phyloP scores from a whole-genome alignment of 2,113 vertebrate species.

The Pipra filicauda region DNA sequence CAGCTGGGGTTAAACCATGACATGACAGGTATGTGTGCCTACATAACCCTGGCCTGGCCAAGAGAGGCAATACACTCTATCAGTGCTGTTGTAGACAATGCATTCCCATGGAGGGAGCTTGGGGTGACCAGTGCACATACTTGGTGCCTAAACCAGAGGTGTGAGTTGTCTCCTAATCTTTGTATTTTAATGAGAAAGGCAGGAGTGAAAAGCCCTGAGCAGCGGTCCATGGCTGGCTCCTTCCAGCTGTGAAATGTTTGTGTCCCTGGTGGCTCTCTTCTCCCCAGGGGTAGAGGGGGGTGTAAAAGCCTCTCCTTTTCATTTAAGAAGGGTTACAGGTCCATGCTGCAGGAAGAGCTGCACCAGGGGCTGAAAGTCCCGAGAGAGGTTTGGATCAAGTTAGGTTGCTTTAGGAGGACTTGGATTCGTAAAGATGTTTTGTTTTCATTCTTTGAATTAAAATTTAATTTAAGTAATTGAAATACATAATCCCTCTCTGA shows the following conservation, averaged over 20 bases:
- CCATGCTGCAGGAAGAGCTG: background rate
- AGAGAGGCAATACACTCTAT: background rate
- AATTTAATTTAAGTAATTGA: constrained; percentile 59
- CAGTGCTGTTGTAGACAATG: background rate
- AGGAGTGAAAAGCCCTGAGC: background rate
- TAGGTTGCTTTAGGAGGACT: constrained; percentile 31
- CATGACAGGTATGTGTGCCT: background rate
- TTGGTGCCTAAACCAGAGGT: background rate
- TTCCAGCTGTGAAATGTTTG: background rate
- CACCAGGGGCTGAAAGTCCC: background rate
- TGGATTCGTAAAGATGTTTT: constrained; percentile 43
- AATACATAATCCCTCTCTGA: constrained; percentile 8
- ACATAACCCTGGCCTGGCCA: background rate
- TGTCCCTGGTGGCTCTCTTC: background rate
- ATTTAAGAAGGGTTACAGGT: constrained; percentile 28
- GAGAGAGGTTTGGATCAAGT: constrained; percentile 5
- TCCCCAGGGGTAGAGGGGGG: background rate
- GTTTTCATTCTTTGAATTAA: constrained; percentile 60
- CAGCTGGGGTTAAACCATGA: background rate
- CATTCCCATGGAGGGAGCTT: background rate
- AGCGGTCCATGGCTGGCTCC: background rate
- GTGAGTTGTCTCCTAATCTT: background rate
- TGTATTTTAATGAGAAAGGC: background rate
- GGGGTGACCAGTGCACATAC: background rate
- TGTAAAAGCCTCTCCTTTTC: background rate